These are phyloP conservation scores for Heliothis peltigera DNA, from an alignment of 2,888 invertebrate species.

Conservation along the genomic window DNA sequence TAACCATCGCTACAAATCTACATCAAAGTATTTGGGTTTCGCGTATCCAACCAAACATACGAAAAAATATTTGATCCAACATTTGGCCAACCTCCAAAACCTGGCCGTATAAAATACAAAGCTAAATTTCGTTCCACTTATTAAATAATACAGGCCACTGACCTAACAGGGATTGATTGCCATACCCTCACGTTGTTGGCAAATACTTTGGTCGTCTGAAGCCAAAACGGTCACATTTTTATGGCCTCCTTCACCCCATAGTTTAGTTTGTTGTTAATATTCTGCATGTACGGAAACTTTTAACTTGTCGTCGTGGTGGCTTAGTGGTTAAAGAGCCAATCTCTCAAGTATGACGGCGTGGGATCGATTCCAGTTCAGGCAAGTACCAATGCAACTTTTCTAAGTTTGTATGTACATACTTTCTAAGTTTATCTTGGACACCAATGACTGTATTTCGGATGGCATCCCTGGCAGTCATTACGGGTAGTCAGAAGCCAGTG, in stretches of 20 bases:
- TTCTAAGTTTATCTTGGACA: too few relatives aligned
- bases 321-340: too few relatives aligned
- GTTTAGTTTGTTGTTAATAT: constrained; percentile 45
- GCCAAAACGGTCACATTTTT: constrained; percentile 60
- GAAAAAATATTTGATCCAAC: constrained; percentile 38
- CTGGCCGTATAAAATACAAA: constrained; percentile 43
- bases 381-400: too few relatives aligned
- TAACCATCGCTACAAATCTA: neutral
- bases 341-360: too few relatives aligned
- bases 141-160: constrained; percentile 59
- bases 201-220: constrained; percentile 43
- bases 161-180: constrained; percentile 60
- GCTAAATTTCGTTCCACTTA: constrained; percentile 55
- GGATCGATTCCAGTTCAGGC: too few relatives aligned
- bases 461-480: too few relatives aligned
- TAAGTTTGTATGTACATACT: too few relatives aligned
- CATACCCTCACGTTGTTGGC: constrained; percentile 56
- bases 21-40: constrained; percentile 11
- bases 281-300: constrained; percentile 27
- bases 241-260: constrained; percentile 60
- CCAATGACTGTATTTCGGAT: too few relatives aligned
- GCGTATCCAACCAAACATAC: constrained; percentile 24
- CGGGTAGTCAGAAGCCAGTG: too few relatives aligned
- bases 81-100: constrained; percentile 56
- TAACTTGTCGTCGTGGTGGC: too few relatives aligned